Evolutionary conservation across 2,888 invertebrate species (phyloP), one percentile per base, ranked within the genome.

Genomic region (Lycaena phlaeas): DNA sequence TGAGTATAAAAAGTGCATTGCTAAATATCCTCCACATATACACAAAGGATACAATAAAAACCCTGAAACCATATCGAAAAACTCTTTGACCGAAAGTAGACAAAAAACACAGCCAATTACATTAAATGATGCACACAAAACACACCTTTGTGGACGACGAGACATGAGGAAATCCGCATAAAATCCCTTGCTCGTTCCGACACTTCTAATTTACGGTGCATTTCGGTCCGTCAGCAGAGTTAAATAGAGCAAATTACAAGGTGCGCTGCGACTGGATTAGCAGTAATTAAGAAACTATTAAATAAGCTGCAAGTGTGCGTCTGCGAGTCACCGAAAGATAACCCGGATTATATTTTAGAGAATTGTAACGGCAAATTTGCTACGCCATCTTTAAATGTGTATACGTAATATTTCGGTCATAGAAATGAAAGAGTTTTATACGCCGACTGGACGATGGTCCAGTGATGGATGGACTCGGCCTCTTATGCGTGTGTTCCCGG

Each of bases 261-360:
- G 61, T 60, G 55, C 61, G 58, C 56, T 56, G 56, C 48, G 56
- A 57, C 57, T 52, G 61, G 68, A 73, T 71, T 70, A 71, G 62
- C 56, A 57, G 67, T 64, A 67, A 73, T 73, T 73, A 72, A 64
- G 68, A 60, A 66, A 70, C 73, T 70, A 68, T 72, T 66, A 63
- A 68, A 66, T 68, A 58, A 53, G 44, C 45, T 44, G 30, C 40
- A 40, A 22, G 25, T 26, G 36, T 38, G 38, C 34, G 38, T 30
- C n/a, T n/a, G n/a, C n/a, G n/a, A n/a, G n/a, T n/a, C n/a, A n/a
- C n/a, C n/a, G n/a, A n/a, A n/a, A n/a, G n/a, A n/a, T n/a, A n/a
- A n/a, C n/a, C n/a, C n/a, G n/a, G n/a, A n/a, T n/a, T n/a, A n/a
- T n/a, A n/a, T n/a, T n/a, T n/a, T n/a, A n/a, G n/a, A n/a, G n/a